A percentile compares a stretch with the other conserved stretches of the same genome.
Conservation (phyloP, 2,113 vertebrate genomes). For the Tautogolabrus adspersus region DNA sequence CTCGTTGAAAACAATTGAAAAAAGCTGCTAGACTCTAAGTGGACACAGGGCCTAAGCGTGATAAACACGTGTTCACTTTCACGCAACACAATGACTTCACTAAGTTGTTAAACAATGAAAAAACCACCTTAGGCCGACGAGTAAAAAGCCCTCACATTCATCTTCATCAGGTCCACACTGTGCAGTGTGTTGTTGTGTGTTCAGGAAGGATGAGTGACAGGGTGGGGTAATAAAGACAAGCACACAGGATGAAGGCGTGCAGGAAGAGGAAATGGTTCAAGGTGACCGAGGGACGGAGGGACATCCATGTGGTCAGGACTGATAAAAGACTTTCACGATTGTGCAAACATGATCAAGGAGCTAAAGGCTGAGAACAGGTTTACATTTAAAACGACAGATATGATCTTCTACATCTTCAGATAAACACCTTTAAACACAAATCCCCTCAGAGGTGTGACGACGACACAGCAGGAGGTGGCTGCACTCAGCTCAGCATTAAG, state of each 20-base stretch:
- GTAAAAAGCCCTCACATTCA: background rate
- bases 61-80: background rate
- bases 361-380: too few relatives aligned
- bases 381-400: too few relatives aligned
- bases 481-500: too few relatives aligned
- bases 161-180: background rate
- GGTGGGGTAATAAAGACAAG: constrained; percentile 40
- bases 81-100: background rate
- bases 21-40: too few relatives aligned
- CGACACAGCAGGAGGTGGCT: too few relatives aligned
- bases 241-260: constrained; percentile 49
- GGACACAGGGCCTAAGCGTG: too few relatives aligned
- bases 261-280: constrained; percentile 60
- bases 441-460: too few relatives aligned
- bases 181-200: background rate
- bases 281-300: constrained; percentile 36
- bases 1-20: too few relatives aligned
- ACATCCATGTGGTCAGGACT: constrained; percentile 30
- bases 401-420: background rate
- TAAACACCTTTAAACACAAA: too few relatives aligned
- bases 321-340: constrained; percentile 21
- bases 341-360: background rate
- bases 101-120: background rate
- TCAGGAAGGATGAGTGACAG: constrained; percentile 59
- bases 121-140: too few relatives aligned